Evolutionary conservation across 1,140 invertebrate genomes (phyloP).

Genomic region (Brachionus sp.): DNA sequence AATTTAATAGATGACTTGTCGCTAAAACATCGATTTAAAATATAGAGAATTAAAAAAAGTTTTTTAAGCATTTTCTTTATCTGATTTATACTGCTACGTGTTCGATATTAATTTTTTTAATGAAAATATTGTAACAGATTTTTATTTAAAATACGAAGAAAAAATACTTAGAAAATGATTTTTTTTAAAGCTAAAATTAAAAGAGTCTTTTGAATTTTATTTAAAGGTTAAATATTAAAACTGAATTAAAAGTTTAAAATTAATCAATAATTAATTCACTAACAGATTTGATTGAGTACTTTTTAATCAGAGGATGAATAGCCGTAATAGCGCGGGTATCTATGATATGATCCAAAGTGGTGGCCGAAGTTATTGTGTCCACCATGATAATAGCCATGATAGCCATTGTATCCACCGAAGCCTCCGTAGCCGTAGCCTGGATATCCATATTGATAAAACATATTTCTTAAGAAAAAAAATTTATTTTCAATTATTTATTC

Average conservation of each 20-base stretch:
- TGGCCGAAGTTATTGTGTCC: neutral
- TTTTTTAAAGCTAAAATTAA: too few relatives aligned
- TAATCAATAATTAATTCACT: too few relatives aligned
- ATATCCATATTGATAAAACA: neutral
- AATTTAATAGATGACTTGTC: neutral
- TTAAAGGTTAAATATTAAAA: too few relatives aligned
- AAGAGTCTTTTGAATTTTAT: too few relatives aligned
- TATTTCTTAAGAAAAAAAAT: neutral
- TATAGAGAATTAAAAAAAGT: neutral
- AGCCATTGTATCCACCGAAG: slow-evolving; percentile 9
- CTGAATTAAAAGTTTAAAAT: too few relatives aligned
- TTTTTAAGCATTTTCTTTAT: neutral
- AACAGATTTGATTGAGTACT: too few relatives aligned
- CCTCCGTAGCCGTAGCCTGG: neutral
- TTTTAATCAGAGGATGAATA: neutral
- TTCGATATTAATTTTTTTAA: too few relatives aligned
- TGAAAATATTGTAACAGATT: too few relatives aligned
- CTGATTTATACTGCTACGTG: too few relatives aligned
- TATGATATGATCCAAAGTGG: neutral
- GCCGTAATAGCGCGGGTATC: neutral
- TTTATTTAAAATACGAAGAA: too few relatives aligned
- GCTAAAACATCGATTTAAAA: neutral
- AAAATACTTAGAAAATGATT: too few relatives aligned
- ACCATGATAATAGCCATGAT: neutral
- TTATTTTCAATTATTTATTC: neutral